A percentile compares a stretch with the other conserved stretches of the same genome.
phyloP scores from a whole-genome alignment of 92 coral and sea anemone species.

The Umimayanthus chanpuru region DNA sequence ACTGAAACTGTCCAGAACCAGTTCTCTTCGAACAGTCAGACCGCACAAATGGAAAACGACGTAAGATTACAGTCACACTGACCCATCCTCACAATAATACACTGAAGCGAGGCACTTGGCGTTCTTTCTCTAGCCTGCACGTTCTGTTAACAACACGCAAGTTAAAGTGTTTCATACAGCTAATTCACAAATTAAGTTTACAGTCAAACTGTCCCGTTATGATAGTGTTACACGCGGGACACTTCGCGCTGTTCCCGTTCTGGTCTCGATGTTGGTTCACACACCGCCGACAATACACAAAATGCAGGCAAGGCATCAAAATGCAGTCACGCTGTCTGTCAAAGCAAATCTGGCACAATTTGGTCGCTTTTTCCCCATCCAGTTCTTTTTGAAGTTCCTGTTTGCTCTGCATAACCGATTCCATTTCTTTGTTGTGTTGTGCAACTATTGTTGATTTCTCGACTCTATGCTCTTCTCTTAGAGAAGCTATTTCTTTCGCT shows the following conservation, averaged over 20 bases:
- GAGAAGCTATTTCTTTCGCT: neutral
- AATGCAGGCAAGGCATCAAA: constrained; percentile 71
- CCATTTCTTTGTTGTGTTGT: neutral
- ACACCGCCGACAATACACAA: constrained; percentile 69
- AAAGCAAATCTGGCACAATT: constrained; percentile 71
- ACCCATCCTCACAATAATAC: too few species aligned
- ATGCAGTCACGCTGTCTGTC: constrained; percentile 70
- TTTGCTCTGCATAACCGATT: neutral
- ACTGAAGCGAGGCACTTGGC: too few species aligned
- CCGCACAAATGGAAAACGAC: too few species aligned
- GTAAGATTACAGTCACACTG: too few species aligned
- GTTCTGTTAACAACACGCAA: too few species aligned
- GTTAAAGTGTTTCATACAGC: neutral
- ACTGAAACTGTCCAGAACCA: too few species aligned
- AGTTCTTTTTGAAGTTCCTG: neutral
- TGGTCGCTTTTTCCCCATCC: constrained; percentile 10
- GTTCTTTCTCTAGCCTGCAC: too few species aligned
- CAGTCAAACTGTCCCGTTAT: neutral
- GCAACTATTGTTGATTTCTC: neutral
- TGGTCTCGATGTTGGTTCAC: neutral
- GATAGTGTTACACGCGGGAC: constrained; percentile 13
- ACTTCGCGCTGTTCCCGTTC: constrained; percentile 36
- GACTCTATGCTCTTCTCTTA: neutral
- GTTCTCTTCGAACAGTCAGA: too few species aligned
- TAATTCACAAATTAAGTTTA: neutral